phyloP scores from a whole-genome alignment of 2,888 invertebrate genomes.

The Lycia hirtaria region DNA sequence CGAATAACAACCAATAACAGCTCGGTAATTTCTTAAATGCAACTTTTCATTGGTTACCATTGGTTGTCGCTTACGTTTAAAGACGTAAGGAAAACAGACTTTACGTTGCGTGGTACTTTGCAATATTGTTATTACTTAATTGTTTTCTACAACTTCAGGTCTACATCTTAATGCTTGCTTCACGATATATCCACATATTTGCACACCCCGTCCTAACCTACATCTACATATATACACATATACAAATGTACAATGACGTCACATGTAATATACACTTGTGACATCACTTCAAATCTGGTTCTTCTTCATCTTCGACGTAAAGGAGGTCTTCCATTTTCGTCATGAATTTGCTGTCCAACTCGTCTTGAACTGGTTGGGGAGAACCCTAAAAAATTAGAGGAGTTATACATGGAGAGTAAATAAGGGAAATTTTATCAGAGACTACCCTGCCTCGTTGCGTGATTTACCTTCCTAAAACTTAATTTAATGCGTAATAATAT shows the following conservation, averaged over 20 bases:
- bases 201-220: constrained; percentile 22
- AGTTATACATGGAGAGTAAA: neutral
- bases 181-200: constrained; percentile 17
- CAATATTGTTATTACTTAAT: too few relatives aligned
- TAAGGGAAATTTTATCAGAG: neutral
- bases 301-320: constrained; percentile 78
- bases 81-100: too few relatives aligned
- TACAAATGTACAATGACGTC: constrained; percentile 44
- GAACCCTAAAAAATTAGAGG: constrained; percentile 50
- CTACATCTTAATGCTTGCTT: neutral
- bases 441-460: too few relatives aligned
- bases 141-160: too few relatives aligned
- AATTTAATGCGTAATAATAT: too few relatives aligned
- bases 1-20: too few relatives aligned
- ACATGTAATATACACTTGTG: neutral
- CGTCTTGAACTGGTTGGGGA: constrained; percentile 58
- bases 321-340: constrained; percentile 76
- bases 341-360: constrained; percentile 71
- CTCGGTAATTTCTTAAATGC: too few relatives aligned
- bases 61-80: too few relatives aligned
- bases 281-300: constrained; percentile 68
- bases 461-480: too few relatives aligned
- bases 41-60: too few relatives aligned
- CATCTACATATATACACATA: constrained; percentile 53
- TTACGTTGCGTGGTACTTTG: too few relatives aligned